These are phyloP conservation scores for Stomatorhinus ivindoensis DNA, from an alignment of 2,113 vertebrate species.

Conservation along the genomic window DNA sequence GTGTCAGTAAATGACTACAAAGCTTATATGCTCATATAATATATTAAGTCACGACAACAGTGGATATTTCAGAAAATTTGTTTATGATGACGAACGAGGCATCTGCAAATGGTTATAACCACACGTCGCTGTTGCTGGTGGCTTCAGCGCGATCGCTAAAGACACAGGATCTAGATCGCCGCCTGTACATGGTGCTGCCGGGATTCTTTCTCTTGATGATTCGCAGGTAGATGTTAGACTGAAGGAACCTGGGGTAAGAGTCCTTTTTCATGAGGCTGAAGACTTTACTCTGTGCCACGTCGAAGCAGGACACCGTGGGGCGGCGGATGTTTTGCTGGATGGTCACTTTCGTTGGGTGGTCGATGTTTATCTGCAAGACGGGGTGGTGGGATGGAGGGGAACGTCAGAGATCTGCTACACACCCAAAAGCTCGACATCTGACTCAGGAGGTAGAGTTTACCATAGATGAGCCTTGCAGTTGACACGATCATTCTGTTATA, in stretches of 20 bases:
- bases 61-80: neutral
- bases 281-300: conserved; percentile 73
- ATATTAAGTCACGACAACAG: neutral
- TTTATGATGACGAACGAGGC: neutral
- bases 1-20: conserved; percentile 36
- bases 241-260: conserved; percentile 83
- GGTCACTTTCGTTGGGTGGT: conserved; percentile 72
- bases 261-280: conserved; percentile 91
- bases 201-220: conserved; percentile 60
- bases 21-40: neutral
- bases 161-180: conserved; percentile 83
- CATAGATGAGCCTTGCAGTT: neutral
- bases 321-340: conserved; percentile 66
- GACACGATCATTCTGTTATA: neutral
- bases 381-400: neutral
- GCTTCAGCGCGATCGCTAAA: conserved; percentile 69
- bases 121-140: conserved; percentile 47
- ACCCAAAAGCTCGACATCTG: too few species aligned
- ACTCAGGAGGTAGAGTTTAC: neutral
- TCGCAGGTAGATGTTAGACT: conserved; percentile 70
- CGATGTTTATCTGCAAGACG: conserved; percentile 77
- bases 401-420: neutral
- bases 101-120: conserved; percentile 46
- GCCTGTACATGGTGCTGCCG: conserved; percentile 57
- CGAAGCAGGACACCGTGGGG: conserved; percentile 70